Conservation (phyloP, 2,888 invertebrate genomes). For the Melieria crassipennis region DNA sequence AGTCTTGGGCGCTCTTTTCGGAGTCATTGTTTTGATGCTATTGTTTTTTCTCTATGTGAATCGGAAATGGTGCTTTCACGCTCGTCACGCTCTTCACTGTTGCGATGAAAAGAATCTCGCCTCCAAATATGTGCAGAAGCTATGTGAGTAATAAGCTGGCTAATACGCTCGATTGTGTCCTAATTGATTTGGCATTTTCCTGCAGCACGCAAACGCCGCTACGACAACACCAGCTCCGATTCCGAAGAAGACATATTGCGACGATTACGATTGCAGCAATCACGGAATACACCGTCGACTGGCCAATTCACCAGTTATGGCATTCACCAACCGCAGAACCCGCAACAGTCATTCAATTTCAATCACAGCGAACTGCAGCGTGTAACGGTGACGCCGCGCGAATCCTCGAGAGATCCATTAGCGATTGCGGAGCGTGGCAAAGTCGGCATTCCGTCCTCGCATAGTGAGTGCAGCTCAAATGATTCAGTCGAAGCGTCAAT, state of each 20-base stretch:
- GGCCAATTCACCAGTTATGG: conserved; percentile 60
- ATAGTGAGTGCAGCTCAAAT: conserved; percentile 66
- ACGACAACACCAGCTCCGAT: conserved; percentile 73
- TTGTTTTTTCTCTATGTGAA: conserved; percentile 89
- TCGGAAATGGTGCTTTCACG: conserved; percentile 77
- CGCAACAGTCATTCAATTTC: conserved; percentile 60
- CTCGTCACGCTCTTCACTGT: conserved; percentile 71
- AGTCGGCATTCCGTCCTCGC: conserved; percentile 64
- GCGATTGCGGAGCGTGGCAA: conserved; percentile 65
- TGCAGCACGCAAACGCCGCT: conserved; percentile 62
- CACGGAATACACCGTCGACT: conserved; percentile 63
- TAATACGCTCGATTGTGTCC: neutral
- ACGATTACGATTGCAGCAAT: conserved; percentile 68
- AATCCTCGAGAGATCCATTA: conserved; percentile 61
- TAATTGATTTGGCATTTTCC: conserved; percentile 9
- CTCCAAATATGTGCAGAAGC: conserved; percentile 64
- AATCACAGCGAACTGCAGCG: conserved; percentile 63
- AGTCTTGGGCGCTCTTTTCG: conserved; percentile 87
- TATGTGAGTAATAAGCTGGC: conserved; percentile 57
- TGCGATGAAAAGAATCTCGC: conserved; percentile 69
- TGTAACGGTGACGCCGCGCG: conserved; percentile 60
- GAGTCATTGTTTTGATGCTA: conserved; percentile 82
- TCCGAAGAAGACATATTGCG: conserved; percentile 77
- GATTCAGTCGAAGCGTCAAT: conserved; percentile 65
- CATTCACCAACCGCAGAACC: conserved; percentile 59